Base-by-base conservation (phyloP, 2,113 vertebrate genomes). In the Silurus glanis region DNA sequence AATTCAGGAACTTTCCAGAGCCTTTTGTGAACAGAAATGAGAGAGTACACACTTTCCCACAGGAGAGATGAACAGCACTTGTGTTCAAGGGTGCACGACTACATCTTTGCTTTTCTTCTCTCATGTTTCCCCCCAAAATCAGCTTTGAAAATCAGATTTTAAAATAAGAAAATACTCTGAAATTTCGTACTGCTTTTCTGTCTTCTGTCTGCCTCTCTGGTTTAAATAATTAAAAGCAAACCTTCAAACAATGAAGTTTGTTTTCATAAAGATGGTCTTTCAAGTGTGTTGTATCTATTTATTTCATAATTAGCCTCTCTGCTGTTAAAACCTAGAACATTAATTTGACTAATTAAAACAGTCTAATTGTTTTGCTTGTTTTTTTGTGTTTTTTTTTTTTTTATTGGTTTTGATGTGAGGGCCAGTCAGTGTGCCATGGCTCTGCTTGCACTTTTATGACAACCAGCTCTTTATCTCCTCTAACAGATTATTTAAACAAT, bases 1-100 rank as follows among this genome's bases (percentile, higher is more conserved):
- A 95, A 94, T 93, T 93, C 92, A 92, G 90, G 93, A 95, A 93
- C 92, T 93, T 94, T 94, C 92, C 93, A 90, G 93, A 92, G 91
- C 89, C 94, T 92, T 93, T 94, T 94, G 93, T 94, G 92, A 91
- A 85, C 90, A 87, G 84, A 89, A 88, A 91, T 94, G 92, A 94
- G 94, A 94, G 92, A 94, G 89, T 91, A 93, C 91, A 93, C 93
- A 94, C 93, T 94, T 94, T 92, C 92, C 91, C 92, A 92, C 92
- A 93, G 90, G 90, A 91, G 91, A 80, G 82, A 83, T 72, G 71
- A 45, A 78, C 84, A 87, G 64, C 56, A 51, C 83, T 89, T 67
- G 67, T 80, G 49, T 67, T 87, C 80, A 51, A 79, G 62, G 82
- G 47, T 72, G 25, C 61, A 76, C 25, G 25, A 56, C 45, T 67